Base-by-base conservation (phyloP, 2,888 invertebrate species). In the Drosophila prolongata region DNA sequence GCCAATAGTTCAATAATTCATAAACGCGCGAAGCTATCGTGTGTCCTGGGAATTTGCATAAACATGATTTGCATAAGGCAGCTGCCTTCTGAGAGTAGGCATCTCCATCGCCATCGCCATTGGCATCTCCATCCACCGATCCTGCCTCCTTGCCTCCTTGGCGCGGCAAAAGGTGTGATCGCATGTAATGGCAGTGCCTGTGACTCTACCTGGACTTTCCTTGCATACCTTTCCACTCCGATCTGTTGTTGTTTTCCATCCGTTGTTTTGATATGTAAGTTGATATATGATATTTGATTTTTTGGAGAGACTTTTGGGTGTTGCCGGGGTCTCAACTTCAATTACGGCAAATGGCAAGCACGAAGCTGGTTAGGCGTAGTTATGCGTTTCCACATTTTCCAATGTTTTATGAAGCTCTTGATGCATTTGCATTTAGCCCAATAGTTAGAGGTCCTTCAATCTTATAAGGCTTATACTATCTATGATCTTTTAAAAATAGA, bases 221-320 rank as follows among this genome's bases (percentile, higher is more conserved):
- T 46, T 38, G 9, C 34, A 11, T 44, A 11, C n/a, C 40, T 30
- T 44, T 35, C 34, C 16, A 34, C 74, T 67, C 67, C 77, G 73
- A 70, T 65, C 79, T 87, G 85, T 84, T 87, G 56, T 65, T 75
- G 76, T 75, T 81, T 76, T 47, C 75, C 69, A 49, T 56, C 77
- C 65, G 64, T 75, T 84, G 84, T 85, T 85, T 70, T 85, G 85
- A 85, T 85, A 74, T 87, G 86, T 85, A 87, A 85, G 88, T 85
- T 85, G 85, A 85, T 85, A 85, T 85, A 87, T 85, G 85, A 87
- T 85, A 85, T 85, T 87, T 87, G 85, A 87, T 85, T 87, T 80
- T 27, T 79, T 77, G 78, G 74, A 70, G 66, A 60, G 62, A 52
- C 62, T 55, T 47, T 49, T 43, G 46, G 46, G 49, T 37, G 54